phyloP scores from a whole-genome alignment of 2,888 invertebrate species.

The Noctua janthina region DNA sequence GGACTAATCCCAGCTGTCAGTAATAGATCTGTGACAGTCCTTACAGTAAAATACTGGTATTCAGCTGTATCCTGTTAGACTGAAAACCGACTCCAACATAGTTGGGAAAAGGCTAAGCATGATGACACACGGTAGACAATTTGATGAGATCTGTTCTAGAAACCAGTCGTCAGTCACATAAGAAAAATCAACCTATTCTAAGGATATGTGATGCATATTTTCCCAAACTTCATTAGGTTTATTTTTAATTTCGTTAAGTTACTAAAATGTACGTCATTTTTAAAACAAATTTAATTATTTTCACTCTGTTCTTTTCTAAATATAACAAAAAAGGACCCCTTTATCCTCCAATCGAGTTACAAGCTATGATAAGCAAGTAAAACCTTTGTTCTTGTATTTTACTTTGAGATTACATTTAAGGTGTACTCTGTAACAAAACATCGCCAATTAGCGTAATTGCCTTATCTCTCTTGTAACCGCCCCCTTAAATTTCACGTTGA shows the following conservation, averaged over 20 bases:
- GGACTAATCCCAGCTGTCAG: too few relatives aligned
- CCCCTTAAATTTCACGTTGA: constrained; percentile 30
- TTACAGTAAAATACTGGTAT: too few relatives aligned
- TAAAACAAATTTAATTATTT: not conserved
- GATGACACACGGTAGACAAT: too few relatives aligned
- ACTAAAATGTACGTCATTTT: not conserved
- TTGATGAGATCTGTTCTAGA: not conserved
- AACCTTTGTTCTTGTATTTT: constrained; percentile 38
- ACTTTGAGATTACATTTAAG: constrained; percentile 48
- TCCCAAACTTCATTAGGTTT: not conserved
- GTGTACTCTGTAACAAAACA: constrained; percentile 46
- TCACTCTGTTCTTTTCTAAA: not conserved
- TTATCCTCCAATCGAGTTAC: constrained; percentile 27
- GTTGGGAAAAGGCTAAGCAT: too few relatives aligned
- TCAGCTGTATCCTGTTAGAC: too few relatives aligned
- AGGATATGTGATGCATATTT: not conserved
- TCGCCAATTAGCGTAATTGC: constrained; percentile 57
- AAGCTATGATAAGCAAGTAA: constrained; percentile 37
- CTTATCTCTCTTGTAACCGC: constrained; percentile 42
- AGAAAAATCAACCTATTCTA: not conserved
- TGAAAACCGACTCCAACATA: too few relatives aligned
- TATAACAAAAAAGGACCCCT: constrained; percentile 1
- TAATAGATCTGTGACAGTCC: too few relatives aligned
- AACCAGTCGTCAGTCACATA: not conserved
- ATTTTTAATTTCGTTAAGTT: not conserved